These are phyloP conservation scores for Tiphia femorata DNA, from an alignment of 2,888 invertebrate genomes.

Conservation along the genomic window DNA sequence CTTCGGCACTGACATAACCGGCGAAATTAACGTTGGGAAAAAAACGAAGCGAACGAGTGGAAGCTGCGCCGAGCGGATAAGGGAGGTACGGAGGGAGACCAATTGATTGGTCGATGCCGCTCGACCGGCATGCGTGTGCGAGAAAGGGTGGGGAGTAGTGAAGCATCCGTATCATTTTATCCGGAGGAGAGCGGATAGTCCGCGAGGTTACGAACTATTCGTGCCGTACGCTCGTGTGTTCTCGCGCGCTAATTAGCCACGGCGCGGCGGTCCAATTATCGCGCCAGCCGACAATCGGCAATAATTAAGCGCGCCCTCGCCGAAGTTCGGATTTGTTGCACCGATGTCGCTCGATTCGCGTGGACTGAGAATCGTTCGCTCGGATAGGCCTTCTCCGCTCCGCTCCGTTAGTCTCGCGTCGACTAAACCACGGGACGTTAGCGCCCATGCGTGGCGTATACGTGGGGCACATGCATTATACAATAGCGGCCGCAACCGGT, in stretches of 20 bases:
- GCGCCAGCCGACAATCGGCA: conserved; percentile 23
- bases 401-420: too few species aligned
- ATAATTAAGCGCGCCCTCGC: conserved; percentile 20
- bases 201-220: conserved; percentile 10
- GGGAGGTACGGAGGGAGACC: too few species aligned
- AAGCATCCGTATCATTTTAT: conserved; percentile 5
- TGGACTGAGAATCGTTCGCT: neutral
- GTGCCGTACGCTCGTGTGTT: too few species aligned
- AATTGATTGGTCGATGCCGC: too few species aligned
- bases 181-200: conserved; percentile 13
- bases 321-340: neutral
- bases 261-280: conserved; percentile 32
- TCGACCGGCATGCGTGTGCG: too few species aligned
- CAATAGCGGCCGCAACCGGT: conserved; percentile 31
- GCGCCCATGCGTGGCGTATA: too few species aligned
- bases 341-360: neutral
- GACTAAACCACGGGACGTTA: too few species aligned
- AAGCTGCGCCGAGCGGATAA: neutral
- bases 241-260: conserved; percentile 31
- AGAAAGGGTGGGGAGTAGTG: conserved; percentile 6
- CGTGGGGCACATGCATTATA: conserved; percentile 33
- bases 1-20: conserved; percentile 11
- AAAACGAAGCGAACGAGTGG: conserved; percentile 8
- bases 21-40: conserved; percentile 4
- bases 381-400: too few species aligned